Evolutionary conservation across 2,888 invertebrate species (phyloP).

Genomic region (Chironomus riparius): DNA sequence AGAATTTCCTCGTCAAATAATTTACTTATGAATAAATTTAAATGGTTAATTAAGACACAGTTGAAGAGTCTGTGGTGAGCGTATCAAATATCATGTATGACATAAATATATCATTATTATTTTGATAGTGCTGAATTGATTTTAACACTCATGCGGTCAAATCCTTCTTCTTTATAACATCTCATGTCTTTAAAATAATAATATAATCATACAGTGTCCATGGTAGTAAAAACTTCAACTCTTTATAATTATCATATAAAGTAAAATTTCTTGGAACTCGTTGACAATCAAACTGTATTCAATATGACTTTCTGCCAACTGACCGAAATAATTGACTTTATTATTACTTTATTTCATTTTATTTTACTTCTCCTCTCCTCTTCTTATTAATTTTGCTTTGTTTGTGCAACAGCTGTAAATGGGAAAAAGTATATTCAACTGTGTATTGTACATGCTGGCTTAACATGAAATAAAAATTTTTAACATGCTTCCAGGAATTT

Average conservation of each 20-base stretch:
- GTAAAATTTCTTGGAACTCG: not conserved
- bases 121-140: too few species aligned
- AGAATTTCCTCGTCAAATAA: not conserved
- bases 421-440: not conserved
- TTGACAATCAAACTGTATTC: not conserved
- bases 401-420: conserved; percentile 8
- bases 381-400: not conserved
- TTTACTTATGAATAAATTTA: not conserved
- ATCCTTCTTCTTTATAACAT: not conserved
- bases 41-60: not conserved
- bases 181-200: too few species aligned
- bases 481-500: conserved; percentile 1
- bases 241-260: not conserved
- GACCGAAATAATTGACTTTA: not conserved
- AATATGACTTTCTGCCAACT: not conserved
- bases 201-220: not conserved
- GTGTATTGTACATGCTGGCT: not conserved
- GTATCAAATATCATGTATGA: not conserved
- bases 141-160: not conserved
- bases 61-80: not conserved
- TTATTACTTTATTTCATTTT: too few species aligned
- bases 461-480: not conserved
- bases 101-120: not conserved
- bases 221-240: not conserved
- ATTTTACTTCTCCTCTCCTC: too few species aligned